Conservation (phyloP, 2,888 invertebrate genomes). For the Drosophila birchii region DNA sequence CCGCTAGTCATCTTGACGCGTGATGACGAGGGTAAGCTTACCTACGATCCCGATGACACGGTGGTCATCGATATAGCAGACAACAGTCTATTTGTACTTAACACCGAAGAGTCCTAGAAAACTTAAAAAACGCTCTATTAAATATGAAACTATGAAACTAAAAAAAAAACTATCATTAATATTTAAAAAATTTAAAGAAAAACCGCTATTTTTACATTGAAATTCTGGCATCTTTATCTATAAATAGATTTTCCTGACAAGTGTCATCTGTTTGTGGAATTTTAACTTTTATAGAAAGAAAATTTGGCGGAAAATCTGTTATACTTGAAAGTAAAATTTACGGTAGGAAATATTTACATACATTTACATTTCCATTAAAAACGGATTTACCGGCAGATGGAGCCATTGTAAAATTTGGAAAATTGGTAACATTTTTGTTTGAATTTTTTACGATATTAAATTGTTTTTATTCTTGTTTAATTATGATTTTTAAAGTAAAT, state of each 20-base stretch:
- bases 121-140: too few relatives aligned
- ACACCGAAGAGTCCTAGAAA: not conserved
- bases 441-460: not conserved
- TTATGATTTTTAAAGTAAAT: not conserved
- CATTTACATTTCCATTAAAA: not conserved
- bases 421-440: not conserved
- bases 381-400: not conserved
- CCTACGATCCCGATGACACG: not conserved
- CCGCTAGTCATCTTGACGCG: conserved; percentile 2
- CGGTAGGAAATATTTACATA: not conserved
- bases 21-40: not conserved
- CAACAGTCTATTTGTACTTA: not conserved
- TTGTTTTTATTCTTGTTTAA: not conserved
- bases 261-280: not conserved
- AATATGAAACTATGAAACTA: not conserved
- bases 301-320: not conserved
- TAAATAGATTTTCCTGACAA: not conserved
- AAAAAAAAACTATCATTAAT: too few relatives aligned
- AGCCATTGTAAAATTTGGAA: not conserved
- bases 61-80: not conserved
- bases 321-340: not conserved
- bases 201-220: not conserved
- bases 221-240: not conserved
- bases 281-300: not conserved
- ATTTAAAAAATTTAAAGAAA: too few relatives aligned